These are phyloP conservation scores for Caenorhabditis angaria DNA, from an alignment of 2,888 invertebrate species.

Conservation along the genomic window DNA sequence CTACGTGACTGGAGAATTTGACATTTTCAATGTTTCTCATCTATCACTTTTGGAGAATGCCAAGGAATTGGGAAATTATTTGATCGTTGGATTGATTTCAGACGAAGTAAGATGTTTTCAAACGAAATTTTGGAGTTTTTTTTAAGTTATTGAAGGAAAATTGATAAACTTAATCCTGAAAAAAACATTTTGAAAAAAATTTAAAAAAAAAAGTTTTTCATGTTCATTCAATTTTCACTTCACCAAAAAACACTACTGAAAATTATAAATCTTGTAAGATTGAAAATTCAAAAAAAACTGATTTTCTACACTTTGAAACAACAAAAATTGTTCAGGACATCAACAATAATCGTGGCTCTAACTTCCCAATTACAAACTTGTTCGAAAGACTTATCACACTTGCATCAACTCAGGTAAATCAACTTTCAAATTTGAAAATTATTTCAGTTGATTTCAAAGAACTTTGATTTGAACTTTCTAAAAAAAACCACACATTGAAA, in stretches of 20 bases:
- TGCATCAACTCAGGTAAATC: constrained; percentile 80
- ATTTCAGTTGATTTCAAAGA: no score
- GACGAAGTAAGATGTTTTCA: constrained; percentile 51
- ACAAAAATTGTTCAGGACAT: constrained; percentile 49
- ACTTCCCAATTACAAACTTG: constrained; percentile 98
- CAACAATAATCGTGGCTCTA: constrained; percentile 77
- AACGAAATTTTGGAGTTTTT: not conserved
- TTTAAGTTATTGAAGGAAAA: not conserved
- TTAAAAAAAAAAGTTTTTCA: not conserved
- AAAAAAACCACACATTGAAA: no score
- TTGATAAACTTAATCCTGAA: not conserved
- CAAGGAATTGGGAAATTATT: constrained; percentile 86
- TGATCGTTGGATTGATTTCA: constrained; percentile 83
- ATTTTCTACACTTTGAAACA: no score
- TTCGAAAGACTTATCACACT: constrained; percentile 96
- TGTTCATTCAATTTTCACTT: no score
- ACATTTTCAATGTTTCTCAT: constrained; percentile 97
- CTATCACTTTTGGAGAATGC: constrained; percentile 93
- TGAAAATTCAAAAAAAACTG: no score
- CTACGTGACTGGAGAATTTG: constrained; percentile 96
- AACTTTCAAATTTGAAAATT: not conserved
- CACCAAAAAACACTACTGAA: no score
- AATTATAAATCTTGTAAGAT: no score
- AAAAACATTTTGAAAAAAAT: no score
- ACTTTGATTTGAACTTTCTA: no score